These are phyloP conservation scores for Cochlearius cochlearius DNA, from an alignment of 2,113 vertebrate species.

Conservation along the genomic window DNA sequence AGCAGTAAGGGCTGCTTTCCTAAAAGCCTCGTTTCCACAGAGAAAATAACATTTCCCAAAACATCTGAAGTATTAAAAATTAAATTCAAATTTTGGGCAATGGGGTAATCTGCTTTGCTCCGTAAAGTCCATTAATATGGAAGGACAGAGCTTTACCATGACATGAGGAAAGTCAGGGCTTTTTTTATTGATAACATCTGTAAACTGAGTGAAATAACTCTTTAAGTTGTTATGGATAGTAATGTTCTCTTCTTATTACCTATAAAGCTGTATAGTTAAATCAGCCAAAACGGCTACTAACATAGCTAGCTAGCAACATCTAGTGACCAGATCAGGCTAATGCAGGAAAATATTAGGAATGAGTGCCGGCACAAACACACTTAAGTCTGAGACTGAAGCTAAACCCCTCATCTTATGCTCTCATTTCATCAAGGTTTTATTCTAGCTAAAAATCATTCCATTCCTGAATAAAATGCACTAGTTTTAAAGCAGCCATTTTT, in stretches of 20 bases:
- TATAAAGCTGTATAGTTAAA: neutral
- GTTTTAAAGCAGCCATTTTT: neutral
- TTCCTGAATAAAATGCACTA: neutral
- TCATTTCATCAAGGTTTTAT: neutral
- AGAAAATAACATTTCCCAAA: neutral
- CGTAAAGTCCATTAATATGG: no score
- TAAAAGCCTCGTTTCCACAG: neutral
- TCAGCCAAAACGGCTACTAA: neutral
- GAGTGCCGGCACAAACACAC: rapidly evolving
- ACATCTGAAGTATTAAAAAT: neutral
- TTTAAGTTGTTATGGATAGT: neutral
- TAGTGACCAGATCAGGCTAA: constrained; percentile 50
- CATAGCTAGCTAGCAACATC: constrained; percentile 56
- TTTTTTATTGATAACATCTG: neutral
- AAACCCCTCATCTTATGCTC: neutral
- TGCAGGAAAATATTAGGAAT: neutral
- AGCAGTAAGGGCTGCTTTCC: neutral
- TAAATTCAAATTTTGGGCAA: neutral
- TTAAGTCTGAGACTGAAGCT: neutral
- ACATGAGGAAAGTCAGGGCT: neutral
- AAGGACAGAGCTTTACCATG: neutral
- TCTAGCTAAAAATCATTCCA: neutral
- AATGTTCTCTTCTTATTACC: neutral
- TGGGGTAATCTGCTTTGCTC: neutral
- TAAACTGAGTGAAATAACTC: neutral